A percentile compares a stretch with the other conserved stretches of the same genome.
Conservation (phyloP, 2,888 invertebrate species). For the Polyploca ridens region DNA sequence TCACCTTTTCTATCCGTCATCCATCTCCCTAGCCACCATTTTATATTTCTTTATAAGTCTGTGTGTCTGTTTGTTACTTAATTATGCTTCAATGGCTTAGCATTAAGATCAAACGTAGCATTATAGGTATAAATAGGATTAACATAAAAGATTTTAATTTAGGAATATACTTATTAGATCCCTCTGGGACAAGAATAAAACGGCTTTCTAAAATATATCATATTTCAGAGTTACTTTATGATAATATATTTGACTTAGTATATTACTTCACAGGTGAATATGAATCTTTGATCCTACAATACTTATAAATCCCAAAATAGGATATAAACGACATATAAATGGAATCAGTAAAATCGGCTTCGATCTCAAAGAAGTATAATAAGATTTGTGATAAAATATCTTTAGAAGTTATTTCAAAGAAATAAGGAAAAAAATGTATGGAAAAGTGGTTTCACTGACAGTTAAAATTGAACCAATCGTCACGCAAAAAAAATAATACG, state of each 20-base stretch:
- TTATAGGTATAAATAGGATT: no score
- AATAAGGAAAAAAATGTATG: not conserved
- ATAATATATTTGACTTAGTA: not conserved
- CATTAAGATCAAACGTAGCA: no score
- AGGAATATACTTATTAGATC: no score
- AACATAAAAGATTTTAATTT: no score
- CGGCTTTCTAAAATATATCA: no score
- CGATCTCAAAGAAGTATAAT: conserved; percentile 2
- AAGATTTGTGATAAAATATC: not conserved
- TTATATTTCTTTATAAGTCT: no score
- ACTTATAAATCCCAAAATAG: not conserved
- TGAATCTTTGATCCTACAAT: not conserved
- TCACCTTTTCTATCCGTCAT: no score
- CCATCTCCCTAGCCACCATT: no score
- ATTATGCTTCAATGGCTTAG: no score
- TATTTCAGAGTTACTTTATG: not conserved
- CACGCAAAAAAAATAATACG: not conserved
- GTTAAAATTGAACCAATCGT: not conserved
- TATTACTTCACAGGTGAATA: not conserved
- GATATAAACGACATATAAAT: not conserved
- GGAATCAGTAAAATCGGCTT: not conserved
- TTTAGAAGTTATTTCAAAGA: not conserved
- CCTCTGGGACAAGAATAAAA: no score
- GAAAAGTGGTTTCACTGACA: not conserved
- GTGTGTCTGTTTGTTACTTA: no score